Base-by-base conservation (phyloP, 2,797 vertebrate species). In the Tangara arthus region DNA sequence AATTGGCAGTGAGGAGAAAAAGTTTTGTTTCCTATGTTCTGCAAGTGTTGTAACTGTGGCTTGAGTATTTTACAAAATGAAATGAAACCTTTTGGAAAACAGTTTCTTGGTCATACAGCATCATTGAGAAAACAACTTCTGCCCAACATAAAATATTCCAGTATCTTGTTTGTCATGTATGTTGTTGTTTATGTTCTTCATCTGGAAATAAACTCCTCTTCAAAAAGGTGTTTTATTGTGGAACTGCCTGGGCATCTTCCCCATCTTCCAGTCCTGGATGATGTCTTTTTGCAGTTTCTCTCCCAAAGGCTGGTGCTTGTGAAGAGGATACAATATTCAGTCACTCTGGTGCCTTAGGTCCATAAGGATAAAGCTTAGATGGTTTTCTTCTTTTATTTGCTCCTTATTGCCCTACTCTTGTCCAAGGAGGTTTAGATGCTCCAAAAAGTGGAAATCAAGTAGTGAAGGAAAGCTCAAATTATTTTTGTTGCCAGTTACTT, bases 141-240 rank as follows among this genome's bases (percentile, higher is more conserved):
- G 22, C 19, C 26, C n/a, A 32, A 18, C 11, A 65, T 44, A 19
- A 28, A 81, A 63, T 30, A 61, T 37, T 78, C 5, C 2, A 4
- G 2, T 60, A 26, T 44, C 12, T 6, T 78, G 3, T 70, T 73
- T 77, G 9, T 57, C 5, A 27, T 20, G 4, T 19, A 2, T 53
- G 21, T 22, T 77, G 24, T 46, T 56, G 24, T 75, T n/a, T 12
- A 27, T 1, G 0, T 0, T 0, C 23, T 88, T 71, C 34, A 39
- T 6, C 21, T 81, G 27, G 47, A 82, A 88, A 19, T 22, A 53
- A 77, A 9, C 10, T 68, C 11, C n/a, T 75, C 53, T 53, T 82
- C 6, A 47, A 47, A 39, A 82, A 6, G 2, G 0, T 1, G 0
- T 46, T 72, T 80, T 85, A 9, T 37, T 50, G 30, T 34, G 15